Evolutionary conservation across 37 sponge, comb jelly and placozoan species (phyloP).

Genomic region (Cliona cf. orientalis): DNA sequence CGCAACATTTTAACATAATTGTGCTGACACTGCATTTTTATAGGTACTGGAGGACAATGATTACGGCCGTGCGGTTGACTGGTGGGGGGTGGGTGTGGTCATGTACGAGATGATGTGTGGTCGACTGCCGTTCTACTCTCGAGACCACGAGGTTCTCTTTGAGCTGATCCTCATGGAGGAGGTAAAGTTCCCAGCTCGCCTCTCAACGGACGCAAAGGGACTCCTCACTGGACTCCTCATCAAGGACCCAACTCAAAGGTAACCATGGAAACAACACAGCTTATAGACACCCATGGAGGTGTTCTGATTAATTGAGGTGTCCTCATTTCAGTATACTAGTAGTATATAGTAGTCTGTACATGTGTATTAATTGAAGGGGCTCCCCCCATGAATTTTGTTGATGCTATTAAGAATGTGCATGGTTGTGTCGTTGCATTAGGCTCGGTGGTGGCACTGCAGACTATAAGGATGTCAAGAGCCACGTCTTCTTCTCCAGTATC

Average conservation of each 20-base stretch:
- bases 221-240: slow-evolving; percentile 85
- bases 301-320: background rate
- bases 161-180: slow-evolving; percentile 88
- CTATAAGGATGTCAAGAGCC: slow-evolving; percentile 82
- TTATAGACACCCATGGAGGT: background rate
- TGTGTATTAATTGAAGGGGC: background rate
- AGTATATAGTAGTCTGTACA: background rate
- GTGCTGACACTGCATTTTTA: too few species aligned
- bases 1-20: too few species aligned
- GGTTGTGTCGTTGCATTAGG: slow-evolving; percentile 15
- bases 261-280: background rate
- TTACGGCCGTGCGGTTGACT: slow-evolving; percentile 96
- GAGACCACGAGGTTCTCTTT: slow-evolving; percentile 93
- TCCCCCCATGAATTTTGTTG: background rate
- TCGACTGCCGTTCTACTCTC: slow-evolving; percentile 94
- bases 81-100: slow-evolving; percentile 99
- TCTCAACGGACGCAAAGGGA: slow-evolving; percentile 76
- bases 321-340: background rate
- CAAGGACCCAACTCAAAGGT: slow-evolving; percentile 88
- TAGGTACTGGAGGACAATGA: slow-evolving; percentile 97
- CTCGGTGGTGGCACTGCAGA: slow-evolving; percentile 88
- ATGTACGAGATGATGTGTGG: slow-evolving; percentile 99
- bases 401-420: background rate
- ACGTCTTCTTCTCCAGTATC: slow-evolving; percentile 76
- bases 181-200: slow-evolving; percentile 90